phyloP scores from a whole-genome alignment of 2,113 vertebrate genomes.

The Raja brachyura region DNA sequence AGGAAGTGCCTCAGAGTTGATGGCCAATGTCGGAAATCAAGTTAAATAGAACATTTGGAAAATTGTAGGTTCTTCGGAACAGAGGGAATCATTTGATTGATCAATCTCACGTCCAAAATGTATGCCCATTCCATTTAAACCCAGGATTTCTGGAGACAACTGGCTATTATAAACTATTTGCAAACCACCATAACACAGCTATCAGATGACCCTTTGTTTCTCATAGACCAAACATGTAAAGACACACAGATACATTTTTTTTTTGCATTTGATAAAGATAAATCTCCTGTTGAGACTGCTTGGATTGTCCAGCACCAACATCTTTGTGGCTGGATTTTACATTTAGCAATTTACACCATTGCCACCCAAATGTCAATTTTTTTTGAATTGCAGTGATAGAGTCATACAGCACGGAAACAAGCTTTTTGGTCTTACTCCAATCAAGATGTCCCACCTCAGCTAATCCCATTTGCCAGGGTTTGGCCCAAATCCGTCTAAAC shows the following conservation, averaged over 20 bases:
- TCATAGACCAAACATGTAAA: not conserved
- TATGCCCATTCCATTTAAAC: not conserved
- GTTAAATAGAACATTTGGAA: too few relatives aligned
- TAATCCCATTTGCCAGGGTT: too few relatives aligned
- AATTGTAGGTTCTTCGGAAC: too few relatives aligned
- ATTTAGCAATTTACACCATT: not conserved
- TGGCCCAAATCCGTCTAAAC: too few relatives aligned
- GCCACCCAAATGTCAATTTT: not conserved
- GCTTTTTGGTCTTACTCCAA: too few relatives aligned
- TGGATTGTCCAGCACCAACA: not conserved
- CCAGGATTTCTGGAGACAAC: not conserved
- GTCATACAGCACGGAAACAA: too few relatives aligned
- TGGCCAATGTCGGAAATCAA: too few relatives aligned
- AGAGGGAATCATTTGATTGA: too few relatives aligned
- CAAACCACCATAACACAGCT: not conserved
- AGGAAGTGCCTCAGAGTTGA: too few relatives aligned
- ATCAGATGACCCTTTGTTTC: not conserved
- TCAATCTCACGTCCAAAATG: not conserved
- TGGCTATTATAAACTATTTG: not conserved
- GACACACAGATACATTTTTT: not conserved
- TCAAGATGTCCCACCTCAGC: too few relatives aligned
- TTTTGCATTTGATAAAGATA: not conserved
- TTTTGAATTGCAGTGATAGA: not conserved
- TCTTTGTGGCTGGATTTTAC: not conserved
- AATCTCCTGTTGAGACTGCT: not conserved